Conservation (phyloP, 2,113 vertebrate genomes). For the Clarias gariepinus region DNA sequence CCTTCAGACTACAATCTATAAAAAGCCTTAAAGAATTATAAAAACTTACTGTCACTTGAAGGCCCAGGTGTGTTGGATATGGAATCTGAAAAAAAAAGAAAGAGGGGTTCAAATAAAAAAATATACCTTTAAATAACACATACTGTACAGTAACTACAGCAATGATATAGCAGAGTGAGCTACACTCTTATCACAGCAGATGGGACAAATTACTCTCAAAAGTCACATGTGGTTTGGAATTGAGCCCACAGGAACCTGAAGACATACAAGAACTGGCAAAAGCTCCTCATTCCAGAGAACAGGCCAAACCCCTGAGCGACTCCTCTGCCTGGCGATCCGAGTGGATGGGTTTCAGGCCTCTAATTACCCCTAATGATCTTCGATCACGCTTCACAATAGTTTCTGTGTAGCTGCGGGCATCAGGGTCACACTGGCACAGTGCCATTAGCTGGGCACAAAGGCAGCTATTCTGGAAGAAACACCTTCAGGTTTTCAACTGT, state of each 20-base stretch:
- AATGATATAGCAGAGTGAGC: background rate
- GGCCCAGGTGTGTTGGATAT: background rate
- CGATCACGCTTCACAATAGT: slow-evolving; percentile 63
- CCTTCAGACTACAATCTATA: background rate
- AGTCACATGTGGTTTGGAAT: slow-evolving; percentile 26
- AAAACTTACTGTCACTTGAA: slow-evolving; percentile 25
- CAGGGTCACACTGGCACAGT: slow-evolving; percentile 55
- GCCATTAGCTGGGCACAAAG: slow-evolving; percentile 67
- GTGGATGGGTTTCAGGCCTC: slow-evolving; percentile 60
- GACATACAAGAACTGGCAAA: slow-evolving; percentile 12
- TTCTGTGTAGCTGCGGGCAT: slow-evolving; percentile 61
- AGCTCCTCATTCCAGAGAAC: slow-evolving; percentile 1
- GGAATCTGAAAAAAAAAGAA: slow-evolving; percentile 47
- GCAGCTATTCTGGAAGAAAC: slow-evolving; percentile 68
- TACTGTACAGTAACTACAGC: background rate
- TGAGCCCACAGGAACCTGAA: slow-evolving; percentile 20
- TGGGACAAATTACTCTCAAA: slow-evolving; percentile 15
- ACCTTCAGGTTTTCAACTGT: slow-evolving; percentile 58
- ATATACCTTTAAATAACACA: background rate
- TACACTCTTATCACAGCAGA: slow-evolving; percentile 14
- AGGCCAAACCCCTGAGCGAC: slow-evolving; percentile 16
- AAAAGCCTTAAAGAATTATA: background rate
- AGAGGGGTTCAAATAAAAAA: background rate
- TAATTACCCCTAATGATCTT: slow-evolving; percentile 63
- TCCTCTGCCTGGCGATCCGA: slow-evolving; percentile 9